Conservation (phyloP, 2,113 vertebrate species). For the Solea solea region DNA sequence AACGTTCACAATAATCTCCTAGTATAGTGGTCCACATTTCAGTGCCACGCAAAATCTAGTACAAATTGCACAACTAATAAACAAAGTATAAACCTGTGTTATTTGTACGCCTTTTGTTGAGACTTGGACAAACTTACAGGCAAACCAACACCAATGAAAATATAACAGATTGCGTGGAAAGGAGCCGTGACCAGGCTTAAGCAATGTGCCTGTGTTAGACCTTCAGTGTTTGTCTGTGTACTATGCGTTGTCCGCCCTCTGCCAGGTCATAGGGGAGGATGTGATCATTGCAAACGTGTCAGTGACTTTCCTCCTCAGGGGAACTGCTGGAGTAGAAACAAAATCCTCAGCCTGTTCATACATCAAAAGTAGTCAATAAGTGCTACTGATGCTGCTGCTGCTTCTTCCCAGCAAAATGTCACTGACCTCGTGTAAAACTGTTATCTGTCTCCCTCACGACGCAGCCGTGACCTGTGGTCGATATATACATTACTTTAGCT, state of each 20-base stretch:
- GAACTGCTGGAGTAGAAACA: background rate
- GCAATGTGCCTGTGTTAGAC: background rate
- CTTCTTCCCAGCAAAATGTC: slow-evolving; percentile 37
- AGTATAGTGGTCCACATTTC: no score
- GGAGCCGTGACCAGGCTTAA: background rate
- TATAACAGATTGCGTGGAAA: no score
- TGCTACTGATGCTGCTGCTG: slow-evolving; percentile 26
- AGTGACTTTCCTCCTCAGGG: slow-evolving; percentile 12
- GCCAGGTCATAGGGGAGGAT: slow-evolving; percentile 11
- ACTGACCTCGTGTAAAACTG: slow-evolving; percentile 24
- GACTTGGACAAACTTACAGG: no score
- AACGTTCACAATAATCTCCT: no score
- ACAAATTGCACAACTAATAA: no score
- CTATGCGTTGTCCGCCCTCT: slow-evolving; percentile 27
- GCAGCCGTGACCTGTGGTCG: slow-evolving; percentile 1
- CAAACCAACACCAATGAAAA: no score
- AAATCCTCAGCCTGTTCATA: slow-evolving; percentile 16
- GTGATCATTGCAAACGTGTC: slow-evolving; percentile 38
- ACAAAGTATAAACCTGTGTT: no score
- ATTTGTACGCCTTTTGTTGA: no score
- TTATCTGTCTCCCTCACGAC: slow-evolving; percentile 15
- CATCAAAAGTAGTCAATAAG: slow-evolving; percentile 53
- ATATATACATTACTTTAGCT: slow-evolving; percentile 21
- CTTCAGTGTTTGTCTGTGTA: background rate
- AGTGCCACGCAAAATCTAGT: no score